Percentiles rank a stretch among this genome's conserved stretches.
phyloP scores from a whole-genome alignment of 2,797 vertebrate genomes.

The Takifugu rubripes region DNA sequence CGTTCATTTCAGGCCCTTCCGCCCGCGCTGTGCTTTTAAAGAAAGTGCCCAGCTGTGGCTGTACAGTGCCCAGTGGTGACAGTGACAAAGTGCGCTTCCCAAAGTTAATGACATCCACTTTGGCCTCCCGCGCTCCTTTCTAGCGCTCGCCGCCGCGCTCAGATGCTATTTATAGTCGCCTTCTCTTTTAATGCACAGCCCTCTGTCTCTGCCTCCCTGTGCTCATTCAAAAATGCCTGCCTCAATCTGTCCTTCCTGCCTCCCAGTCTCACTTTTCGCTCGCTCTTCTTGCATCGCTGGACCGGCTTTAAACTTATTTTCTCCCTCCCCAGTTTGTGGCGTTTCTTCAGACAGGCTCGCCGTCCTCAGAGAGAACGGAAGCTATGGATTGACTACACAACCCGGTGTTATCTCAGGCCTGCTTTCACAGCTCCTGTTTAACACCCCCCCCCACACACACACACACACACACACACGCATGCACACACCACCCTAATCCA shows the following conservation, averaged over 20 bases:
- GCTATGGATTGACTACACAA: slow-evolving; percentile 51
- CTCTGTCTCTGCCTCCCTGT: slow-evolving; percentile 20
- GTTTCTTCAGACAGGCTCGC: slow-evolving; percentile 43
- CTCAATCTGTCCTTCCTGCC: slow-evolving; percentile 25
- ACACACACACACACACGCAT: slow-evolving; percentile 33
- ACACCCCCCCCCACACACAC: slow-evolving; percentile 39
- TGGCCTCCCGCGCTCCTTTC: slow-evolving; percentile 50
- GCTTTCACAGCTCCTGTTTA: slow-evolving; percentile 14
- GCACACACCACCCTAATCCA: slow-evolving; percentile 16
- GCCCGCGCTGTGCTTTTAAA: not conserved
- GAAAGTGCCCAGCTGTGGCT: slow-evolving; percentile 29
- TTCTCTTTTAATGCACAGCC: slow-evolving; percentile 40
- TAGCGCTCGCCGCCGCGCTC: slow-evolving; percentile 38
- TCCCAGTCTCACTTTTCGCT: slow-evolving; percentile 17
- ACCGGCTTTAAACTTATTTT: slow-evolving; percentile 43
- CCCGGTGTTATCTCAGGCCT: slow-evolving; percentile 47
- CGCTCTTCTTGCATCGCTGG: slow-evolving; percentile 47
- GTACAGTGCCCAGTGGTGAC: slow-evolving; percentile 24
- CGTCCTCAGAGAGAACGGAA: slow-evolving; percentile 39
- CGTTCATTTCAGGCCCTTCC: not conserved
- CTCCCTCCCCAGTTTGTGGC: slow-evolving; percentile 23
- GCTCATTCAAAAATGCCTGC: slow-evolving; percentile 32
- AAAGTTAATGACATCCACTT: slow-evolving; percentile 56
- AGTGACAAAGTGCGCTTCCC: slow-evolving; percentile 51
- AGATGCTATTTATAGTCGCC: slow-evolving; percentile 58